Conservation (phyloP, 2,797 vertebrate genomes). For the Hyperoplus lanceolatus region DNA sequence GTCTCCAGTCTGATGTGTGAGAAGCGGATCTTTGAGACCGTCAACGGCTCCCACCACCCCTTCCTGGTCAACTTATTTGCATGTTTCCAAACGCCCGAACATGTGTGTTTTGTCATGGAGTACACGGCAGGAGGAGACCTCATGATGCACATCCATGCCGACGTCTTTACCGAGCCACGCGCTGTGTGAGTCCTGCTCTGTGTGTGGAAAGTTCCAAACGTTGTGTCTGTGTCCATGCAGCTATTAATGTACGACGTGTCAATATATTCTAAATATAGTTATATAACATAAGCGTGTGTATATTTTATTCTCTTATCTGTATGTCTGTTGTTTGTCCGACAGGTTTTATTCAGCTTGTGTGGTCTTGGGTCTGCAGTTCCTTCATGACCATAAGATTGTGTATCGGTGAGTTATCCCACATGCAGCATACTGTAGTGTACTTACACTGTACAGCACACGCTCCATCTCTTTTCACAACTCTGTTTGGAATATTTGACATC, state of each 20-base stretch:
- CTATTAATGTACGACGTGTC: background rate
- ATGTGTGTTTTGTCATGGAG: conserved; percentile 95
- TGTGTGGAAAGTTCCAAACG: background rate
- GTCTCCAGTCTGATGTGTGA: conserved; percentile 91
- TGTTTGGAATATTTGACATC: background rate
- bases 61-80: conserved; percentile 94
- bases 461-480: background rate
- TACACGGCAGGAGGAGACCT: conserved; percentile 93
- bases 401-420: conserved; percentile 85
- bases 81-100: conserved; percentile 93
- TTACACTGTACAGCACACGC: background rate
- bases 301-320: background rate
- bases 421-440: no score
- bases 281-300: no score
- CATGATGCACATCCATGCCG: conserved; percentile 90
- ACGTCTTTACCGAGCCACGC: conserved; percentile 85
- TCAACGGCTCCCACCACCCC: conserved; percentile 89
- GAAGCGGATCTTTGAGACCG: conserved; percentile 92
- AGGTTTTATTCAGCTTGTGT: conserved; percentile 94
- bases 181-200: conserved; percentile 80
- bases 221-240: background rate
- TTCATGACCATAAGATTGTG: conserved; percentile 93
- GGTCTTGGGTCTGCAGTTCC: conserved; percentile 91
- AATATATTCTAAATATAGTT: background rate
- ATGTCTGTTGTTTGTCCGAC: conserved; percentile 5